These are phyloP conservation scores for Cremastinae sp. DNA, from an alignment of 2,888 invertebrate genomes.

Conservation along the genomic window DNA sequence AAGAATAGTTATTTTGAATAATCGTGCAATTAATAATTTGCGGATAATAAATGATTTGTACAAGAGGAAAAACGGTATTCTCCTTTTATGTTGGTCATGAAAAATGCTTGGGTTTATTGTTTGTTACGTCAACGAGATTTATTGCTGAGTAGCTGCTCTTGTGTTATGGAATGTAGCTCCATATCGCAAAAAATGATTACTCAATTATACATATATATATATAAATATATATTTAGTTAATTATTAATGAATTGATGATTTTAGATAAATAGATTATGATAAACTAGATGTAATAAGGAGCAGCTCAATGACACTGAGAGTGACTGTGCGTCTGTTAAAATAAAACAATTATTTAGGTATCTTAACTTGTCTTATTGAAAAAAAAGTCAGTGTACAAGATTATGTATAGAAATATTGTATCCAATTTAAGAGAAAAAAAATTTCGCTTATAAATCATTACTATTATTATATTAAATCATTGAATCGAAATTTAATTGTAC, in stretches of 20 bases:
- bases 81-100: conserved; percentile 55
- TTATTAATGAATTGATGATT: conserved; percentile 68
- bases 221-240: conserved; percentile 69
- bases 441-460: conserved; percentile 62
- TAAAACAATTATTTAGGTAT: conserved; percentile 71
- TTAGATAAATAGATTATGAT: conserved; percentile 67
- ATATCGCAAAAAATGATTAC: conserved; percentile 51
- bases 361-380: conserved; percentile 68
- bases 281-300: conserved; percentile 74
- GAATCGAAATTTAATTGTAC: conserved; percentile 35
- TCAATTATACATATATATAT: conserved; percentile 59
- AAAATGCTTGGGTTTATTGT: conserved; percentile 48
- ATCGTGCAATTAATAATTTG: conserved; percentile 37
- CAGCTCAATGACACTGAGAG: conserved; percentile 78
- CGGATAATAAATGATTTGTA: conserved; percentile 42
- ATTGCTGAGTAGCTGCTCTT: conserved; percentile 47
- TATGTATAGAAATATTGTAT: conserved; percentile 74
- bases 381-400: conserved; percentile 72
- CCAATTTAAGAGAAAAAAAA: conserved; percentile 66
- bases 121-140: conserved; percentile 36
- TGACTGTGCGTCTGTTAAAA: conserved; percentile 73
- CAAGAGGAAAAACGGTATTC: conserved; percentile 48
- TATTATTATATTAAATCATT: conserved; percentile 61
- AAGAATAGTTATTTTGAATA: conserved; percentile 31
- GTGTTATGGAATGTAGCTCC: conserved; percentile 48